These are phyloP conservation scores for Ammodytes dubius DNA, from an alignment of 2,113 vertebrate genomes.

Conservation along the genomic window DNA sequence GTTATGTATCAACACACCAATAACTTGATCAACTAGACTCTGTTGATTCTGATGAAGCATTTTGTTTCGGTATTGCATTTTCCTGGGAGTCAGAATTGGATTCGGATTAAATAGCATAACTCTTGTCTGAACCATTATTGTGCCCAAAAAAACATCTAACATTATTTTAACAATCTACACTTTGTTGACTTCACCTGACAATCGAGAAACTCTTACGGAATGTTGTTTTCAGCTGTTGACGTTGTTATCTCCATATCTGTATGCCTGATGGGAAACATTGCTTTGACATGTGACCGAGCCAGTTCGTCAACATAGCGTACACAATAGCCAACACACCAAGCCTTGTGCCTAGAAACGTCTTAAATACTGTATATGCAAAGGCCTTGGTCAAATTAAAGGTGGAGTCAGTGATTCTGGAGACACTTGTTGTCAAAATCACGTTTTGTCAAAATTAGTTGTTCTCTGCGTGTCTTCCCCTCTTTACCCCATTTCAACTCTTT, in stretches of 20 bases:
- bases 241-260: background rate
- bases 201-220: background rate
- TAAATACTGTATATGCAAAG: background rate
- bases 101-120: background rate
- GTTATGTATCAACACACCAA: background rate
- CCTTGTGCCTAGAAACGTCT: too few relatives aligned
- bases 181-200: background rate
- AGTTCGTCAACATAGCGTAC: slow-evolving; percentile 33
- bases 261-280: slow-evolving; percentile 22
- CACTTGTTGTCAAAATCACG: too few relatives aligned
- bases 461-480: too few relatives aligned
- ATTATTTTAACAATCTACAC: background rate
- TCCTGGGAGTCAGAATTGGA: background rate
- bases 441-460: too few relatives aligned
- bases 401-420: too few relatives aligned
- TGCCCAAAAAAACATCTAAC: background rate
- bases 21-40: background rate
- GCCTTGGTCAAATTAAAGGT: background rate
- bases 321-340: background rate
- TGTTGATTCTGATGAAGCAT: background rate
- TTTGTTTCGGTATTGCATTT: background rate
- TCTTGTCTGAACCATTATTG: background rate
- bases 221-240: slow-evolving; percentile 5
- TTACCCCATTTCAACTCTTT: too few relatives aligned
- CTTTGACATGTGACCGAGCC: slow-evolving; percentile 18